A percentile compares a stretch with the other conserved stretches of the same genome.
These are phyloP conservation scores for Hippotragus niger DNA, from an alignment of 2,113 vertebrate genomes.

Conservation along the genomic window DNA sequence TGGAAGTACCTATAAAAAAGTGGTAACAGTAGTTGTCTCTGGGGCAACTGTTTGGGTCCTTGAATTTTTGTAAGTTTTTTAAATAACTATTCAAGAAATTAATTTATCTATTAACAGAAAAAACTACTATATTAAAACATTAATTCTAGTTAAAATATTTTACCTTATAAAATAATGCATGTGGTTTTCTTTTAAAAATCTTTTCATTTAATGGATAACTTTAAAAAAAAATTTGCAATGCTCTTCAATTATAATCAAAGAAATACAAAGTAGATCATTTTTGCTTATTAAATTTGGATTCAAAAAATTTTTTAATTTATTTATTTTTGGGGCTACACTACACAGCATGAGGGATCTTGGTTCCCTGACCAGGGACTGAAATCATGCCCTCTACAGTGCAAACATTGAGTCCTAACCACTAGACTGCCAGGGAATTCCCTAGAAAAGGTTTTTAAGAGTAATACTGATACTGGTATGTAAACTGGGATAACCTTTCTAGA, in stretches of 20 bases:
- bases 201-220: conserved; percentile 18
- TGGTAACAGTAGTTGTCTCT: not conserved
- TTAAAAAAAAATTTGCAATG: not conserved
- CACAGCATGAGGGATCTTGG: not conserved
- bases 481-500: conserved; percentile 14
- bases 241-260: conserved; percentile 33
- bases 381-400: not conserved
- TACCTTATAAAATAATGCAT: conserved; percentile 9
- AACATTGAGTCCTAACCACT: not conserved
- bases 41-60: not conserved
- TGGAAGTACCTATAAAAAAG: not conserved
- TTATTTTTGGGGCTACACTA: not conserved
- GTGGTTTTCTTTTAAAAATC: not conserved
- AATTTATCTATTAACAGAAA: conserved; percentile 1
- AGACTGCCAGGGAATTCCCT: not conserved
- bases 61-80: conserved; percentile 14
- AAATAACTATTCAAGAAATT: not conserved
- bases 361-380: not conserved
- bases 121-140: not conserved
- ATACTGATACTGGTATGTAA: not conserved
- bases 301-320: not conserved
- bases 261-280: conserved; percentile 24
- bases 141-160: conserved; percentile 31
- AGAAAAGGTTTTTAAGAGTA: conserved; percentile 16
- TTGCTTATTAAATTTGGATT: not conserved